Conservation (phyloP, 2,797 vertebrate genomes). For the Rhinogobio ventralis region DNA sequence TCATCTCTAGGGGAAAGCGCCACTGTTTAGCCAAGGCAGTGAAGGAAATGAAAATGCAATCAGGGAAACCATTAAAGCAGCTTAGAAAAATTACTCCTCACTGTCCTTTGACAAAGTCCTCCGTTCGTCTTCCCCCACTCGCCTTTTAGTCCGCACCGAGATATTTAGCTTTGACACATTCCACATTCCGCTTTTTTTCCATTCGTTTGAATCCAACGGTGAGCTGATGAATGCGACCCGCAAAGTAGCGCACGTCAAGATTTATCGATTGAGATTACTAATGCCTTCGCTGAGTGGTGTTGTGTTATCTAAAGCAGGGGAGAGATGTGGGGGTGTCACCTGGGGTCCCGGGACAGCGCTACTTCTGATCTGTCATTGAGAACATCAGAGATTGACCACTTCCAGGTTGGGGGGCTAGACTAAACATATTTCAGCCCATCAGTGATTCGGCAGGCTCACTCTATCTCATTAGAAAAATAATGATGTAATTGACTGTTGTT, state of each 20-base stretch:
- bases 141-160: conserved; percentile 60
- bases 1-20: conserved; percentile 69
- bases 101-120: conserved; percentile 65
- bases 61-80: conserved; percentile 76
- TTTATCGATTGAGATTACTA: conserved; percentile 53
- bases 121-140: conserved; percentile 50
- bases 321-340: conserved; percentile 32
- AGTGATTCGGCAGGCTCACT: conserved; percentile 66
- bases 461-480: conserved; percentile 82
- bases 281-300: conserved; percentile 53
- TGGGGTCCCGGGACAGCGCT: conserved; percentile 27
- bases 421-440: conserved; percentile 76
- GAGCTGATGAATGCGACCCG: conserved; percentile 51
- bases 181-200: conserved; percentile 44
- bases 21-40: conserved; percentile 77
- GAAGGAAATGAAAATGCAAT: conserved; percentile 77
- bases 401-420: conserved; percentile 71
- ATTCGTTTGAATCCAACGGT: conserved; percentile 56
- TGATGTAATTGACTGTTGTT: conserved; percentile 76
- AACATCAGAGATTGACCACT: conserved; percentile 75
- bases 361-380: conserved; percentile 52
- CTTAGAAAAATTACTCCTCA: conserved; percentile 77
- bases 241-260: conserved; percentile 49
- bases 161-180: conserved; percentile 65
- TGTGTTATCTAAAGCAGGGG: conserved; percentile 53